A percentile compares a stretch with the other conserved stretches of the same genome.
Conservation (phyloP, 2,797 vertebrate species). For the Amazona finschi region DNA sequence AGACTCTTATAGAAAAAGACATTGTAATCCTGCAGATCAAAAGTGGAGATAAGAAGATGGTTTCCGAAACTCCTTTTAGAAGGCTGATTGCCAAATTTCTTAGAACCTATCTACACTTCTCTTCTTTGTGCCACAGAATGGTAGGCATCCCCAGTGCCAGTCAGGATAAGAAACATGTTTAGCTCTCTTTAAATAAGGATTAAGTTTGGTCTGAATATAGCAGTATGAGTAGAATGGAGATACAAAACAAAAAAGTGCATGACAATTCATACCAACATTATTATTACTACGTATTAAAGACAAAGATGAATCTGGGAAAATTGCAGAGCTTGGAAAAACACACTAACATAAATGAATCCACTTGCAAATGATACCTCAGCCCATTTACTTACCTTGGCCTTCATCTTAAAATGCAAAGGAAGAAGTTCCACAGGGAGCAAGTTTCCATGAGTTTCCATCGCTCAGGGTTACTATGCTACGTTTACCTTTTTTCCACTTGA, state of each 20-base stretch:
- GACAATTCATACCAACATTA: not conserved
- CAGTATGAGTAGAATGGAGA: not conserved
- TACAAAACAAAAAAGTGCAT: not conserved
- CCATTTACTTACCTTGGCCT: not conserved
- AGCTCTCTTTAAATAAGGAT: not conserved
- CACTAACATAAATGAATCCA: not conserved
- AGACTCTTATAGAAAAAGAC: not conserved
- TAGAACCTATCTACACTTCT: not conserved
- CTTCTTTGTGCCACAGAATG: not conserved
- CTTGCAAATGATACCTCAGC: not conserved
- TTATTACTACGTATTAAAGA: not conserved
- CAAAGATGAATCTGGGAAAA: not conserved
- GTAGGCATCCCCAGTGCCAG: not conserved
- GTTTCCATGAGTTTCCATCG: not conserved
- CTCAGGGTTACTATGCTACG: not conserved
- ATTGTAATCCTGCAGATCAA: not conserved
- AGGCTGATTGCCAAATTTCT: rapidly evolving
- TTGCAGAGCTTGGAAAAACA: not conserved
- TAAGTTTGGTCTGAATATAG: not conserved
- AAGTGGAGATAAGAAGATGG: not conserved
- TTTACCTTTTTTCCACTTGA: not conserved
- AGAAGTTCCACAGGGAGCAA: not conserved
- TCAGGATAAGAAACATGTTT: not conserved
- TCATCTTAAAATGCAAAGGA: not conserved
- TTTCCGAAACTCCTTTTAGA: not conserved